Conservation (phyloP, 1,140 invertebrate species). For the Lucilia sericata region DNA sequence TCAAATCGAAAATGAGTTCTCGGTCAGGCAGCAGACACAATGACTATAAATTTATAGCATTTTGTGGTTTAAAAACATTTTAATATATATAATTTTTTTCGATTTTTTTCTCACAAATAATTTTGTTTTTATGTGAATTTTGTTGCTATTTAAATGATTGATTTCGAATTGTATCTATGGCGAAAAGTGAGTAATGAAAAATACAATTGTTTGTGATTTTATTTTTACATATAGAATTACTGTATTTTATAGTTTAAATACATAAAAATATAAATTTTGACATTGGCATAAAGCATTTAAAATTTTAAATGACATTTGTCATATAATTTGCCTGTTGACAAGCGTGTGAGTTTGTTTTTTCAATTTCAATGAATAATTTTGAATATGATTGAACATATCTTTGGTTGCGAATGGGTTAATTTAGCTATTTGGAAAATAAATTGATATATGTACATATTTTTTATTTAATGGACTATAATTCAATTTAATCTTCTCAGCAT, state of each 20-base stretch:
- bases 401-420: not conserved
- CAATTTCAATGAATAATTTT: too few relatives aligned
- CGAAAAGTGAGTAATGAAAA: not conserved
- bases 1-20: not conserved
- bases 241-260: not conserved
- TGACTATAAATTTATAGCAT: slow-evolving; percentile 24
- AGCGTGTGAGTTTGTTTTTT: not conserved
- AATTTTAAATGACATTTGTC: not conserved
- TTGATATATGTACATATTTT: not conserved
- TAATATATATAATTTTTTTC: not conserved
- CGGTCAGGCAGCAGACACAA: slow-evolving; percentile 2
- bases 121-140: not conserved
- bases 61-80: not conserved
- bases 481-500: not conserved
- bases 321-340: not conserved
- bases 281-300: not conserved
- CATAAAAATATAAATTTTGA: not conserved
- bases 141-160: slow-evolving; percentile 9
- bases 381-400: too few relatives aligned
- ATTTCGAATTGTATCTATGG: not conserved
- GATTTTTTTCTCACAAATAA: not conserved
- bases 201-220: slow-evolving; percentile 20
- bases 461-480: slow-evolving; percentile 1
- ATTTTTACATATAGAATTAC: not conserved
- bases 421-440: not conserved